phyloP scores from a whole-genome alignment of 1,140 invertebrate genomes.

The Bradynema listronoti region DNA sequence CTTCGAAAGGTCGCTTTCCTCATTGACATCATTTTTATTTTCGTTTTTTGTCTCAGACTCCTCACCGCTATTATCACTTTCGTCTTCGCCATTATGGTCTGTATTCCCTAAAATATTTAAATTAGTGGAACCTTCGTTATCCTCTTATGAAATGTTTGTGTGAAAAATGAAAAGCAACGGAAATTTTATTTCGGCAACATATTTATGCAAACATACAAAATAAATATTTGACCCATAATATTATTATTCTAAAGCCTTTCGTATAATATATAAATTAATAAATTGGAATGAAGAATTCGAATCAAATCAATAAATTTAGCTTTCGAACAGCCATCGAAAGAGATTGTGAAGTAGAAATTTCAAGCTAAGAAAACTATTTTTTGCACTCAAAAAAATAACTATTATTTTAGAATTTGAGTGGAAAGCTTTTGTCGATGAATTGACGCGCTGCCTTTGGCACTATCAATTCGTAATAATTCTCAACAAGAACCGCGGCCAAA shows the following conservation, averaged over 20 bases:
- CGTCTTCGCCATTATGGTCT: too few species aligned
- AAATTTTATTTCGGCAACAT: too few species aligned
- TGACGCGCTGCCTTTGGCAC: background rate
- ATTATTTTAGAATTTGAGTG: background rate
- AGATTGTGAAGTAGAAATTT: background rate
- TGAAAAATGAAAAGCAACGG: too few species aligned
- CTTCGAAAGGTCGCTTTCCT: too few species aligned
- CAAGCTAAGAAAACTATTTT: background rate
- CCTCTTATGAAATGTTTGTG: too few species aligned
- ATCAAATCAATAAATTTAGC: background rate
- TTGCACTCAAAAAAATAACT: background rate
- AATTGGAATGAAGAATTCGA: background rate
- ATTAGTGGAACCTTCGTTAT: too few species aligned
- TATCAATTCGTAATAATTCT: slow-evolving; percentile 17
- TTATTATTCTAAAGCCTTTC: background rate
- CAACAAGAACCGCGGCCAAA: slow-evolving; percentile 36
- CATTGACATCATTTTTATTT: too few species aligned
- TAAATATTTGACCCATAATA: too few species aligned
- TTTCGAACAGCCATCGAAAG: background rate
- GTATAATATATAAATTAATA: background rate
- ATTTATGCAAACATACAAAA: too few species aligned
- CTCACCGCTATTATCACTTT: too few species aligned
- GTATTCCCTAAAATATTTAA: too few species aligned
- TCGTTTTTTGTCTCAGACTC: too few species aligned
- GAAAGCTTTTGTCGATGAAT: background rate